Evolutionary conservation across 2,888 invertebrate species (phyloP).

Genomic region (Acheta domesticus): DNA sequence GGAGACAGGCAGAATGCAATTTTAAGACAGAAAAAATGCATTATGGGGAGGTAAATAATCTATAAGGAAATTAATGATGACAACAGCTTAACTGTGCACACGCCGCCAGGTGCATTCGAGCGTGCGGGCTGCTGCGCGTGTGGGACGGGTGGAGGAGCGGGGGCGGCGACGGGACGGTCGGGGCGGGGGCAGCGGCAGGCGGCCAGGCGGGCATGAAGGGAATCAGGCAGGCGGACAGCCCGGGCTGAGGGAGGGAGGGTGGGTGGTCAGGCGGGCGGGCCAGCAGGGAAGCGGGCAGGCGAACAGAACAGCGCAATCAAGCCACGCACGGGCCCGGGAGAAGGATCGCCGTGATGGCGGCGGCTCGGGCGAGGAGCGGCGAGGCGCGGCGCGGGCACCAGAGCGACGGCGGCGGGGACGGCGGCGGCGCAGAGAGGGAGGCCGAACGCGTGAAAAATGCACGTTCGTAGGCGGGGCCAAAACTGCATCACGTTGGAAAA

Average conservation of each 20-base stretch:
- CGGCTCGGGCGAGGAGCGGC: not conserved
- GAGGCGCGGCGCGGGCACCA: not conserved
- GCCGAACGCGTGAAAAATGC: not conserved
- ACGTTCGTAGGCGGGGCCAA: slow-evolving; percentile 10
- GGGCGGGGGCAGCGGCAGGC: too few species aligned
- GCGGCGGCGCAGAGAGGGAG: not conserved
- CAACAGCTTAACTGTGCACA: slow-evolving; percentile 18
- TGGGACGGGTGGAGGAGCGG: not conserved
- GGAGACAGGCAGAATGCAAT: slow-evolving; percentile 2
- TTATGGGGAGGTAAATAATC: slow-evolving; percentile 18
- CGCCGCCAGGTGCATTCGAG: slow-evolving; percentile 9
- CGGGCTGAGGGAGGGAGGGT: not conserved
- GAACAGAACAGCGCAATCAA: slow-evolving; percentile 18
- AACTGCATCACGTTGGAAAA: slow-evolving; percentile 1
- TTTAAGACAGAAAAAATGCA: slow-evolving; percentile 18
- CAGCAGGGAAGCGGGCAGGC: not conserved
- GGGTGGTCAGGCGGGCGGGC: not conserved
- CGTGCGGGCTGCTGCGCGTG: not conserved
- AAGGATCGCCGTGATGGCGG: not conserved
- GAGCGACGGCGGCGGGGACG: not conserved
- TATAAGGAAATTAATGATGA: slow-evolving; percentile 18
- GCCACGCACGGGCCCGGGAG: not conserved
- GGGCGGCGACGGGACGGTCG: too few species aligned
- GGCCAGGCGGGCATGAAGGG: not conserved
- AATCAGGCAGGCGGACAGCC: not conserved